Evolutionary conservation across 2,888 invertebrate genomes (phyloP).

Genomic region (Hypsopygia costalis): DNA sequence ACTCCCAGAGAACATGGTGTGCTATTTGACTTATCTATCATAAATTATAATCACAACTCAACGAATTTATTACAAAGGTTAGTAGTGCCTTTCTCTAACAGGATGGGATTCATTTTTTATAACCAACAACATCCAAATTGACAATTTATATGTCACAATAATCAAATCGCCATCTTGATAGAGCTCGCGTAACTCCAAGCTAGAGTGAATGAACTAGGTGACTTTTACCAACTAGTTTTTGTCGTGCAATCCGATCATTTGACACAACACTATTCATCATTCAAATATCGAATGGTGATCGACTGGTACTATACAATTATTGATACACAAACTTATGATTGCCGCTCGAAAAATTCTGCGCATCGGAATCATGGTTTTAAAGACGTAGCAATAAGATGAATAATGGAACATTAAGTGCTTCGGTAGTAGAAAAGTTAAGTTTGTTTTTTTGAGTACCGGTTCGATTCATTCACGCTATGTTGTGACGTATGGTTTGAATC

Average conservation of each 20-base stretch:
- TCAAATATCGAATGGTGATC: constrained; percentile 22
- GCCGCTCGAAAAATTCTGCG: neutral
- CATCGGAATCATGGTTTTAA: neutral
- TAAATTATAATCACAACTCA: too few species aligned
- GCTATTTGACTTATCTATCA: too few species aligned
- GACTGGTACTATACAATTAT: constrained; percentile 14
- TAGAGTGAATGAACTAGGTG: constrained; percentile 21
- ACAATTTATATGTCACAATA: too few species aligned
- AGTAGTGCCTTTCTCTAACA: too few species aligned
- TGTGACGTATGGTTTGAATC: constrained; percentile 17
- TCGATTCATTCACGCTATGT: constrained; percentile 18
- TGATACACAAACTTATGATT: constrained; percentile 1
- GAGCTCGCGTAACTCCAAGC: too few species aligned
- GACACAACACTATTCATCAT: constrained; percentile 24
- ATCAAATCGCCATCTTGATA: too few species aligned
- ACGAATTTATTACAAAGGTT: too few species aligned
- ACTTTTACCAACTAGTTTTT: constrained; percentile 25
- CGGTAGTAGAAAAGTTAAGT: constrained; percentile 1
- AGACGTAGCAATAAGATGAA: neutral
- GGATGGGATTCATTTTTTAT: too few species aligned
- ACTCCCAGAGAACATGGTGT: too few species aligned
- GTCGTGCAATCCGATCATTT: constrained; percentile 22
- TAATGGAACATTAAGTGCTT: neutral
- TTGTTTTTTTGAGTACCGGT: constrained; percentile 18
- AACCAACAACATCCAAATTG: too few species aligned